Evolutionary conservation across 2,888 invertebrate genomes (phyloP), one percentile per base, ranked within the genome.

Genomic region (Mimas tiliae): DNA sequence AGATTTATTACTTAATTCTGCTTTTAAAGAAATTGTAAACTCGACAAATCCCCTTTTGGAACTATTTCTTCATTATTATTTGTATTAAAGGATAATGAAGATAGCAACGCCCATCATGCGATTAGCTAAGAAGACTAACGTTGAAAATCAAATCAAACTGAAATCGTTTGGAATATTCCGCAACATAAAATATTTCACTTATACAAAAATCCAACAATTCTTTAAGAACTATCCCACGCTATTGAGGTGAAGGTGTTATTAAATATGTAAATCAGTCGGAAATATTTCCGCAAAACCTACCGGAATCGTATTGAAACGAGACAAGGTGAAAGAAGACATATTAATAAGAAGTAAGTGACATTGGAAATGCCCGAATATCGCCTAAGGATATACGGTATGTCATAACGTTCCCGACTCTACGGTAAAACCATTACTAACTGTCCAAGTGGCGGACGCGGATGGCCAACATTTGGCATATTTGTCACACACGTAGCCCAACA

Each of bases 391-490:
- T 19, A 58, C 42, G 16, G 38, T 53, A n/a, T 58, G 58, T 21
- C 42, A 58, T 38, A 42, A 38, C 38, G 19, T 19, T 27, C 14
- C 12, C 38, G 58, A 38, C 19, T 19, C 19, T 42, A 38, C 58
- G 19, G 38, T 38, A 11, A 58, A 58, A 19, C 38, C 38, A 58
- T 58, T 42, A 58, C 47, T 48, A 34, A 34, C 55, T 34, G 34
- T 58, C 48, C 58, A 38, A 55, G 34, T 48, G 58, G 47, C 48
- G 58, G 55, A 47, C 65, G 48, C 34, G 19, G 16, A 64, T 14
- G 51, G 38, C 48, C 48, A 66, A 66, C 63, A 53, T 66, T 63
- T 53, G 63, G 51, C 53, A 66, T 74, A 72, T 76, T 72, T 78
- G 69, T 72, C 69, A 66, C 53, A 65, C 38, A 67, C 19, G 69